Percentiles rank a stretch among this genome's conserved stretches.
Conservation (phyloP, 1,140 invertebrate genomes). For the Druon quercuslanigerum region DNA sequence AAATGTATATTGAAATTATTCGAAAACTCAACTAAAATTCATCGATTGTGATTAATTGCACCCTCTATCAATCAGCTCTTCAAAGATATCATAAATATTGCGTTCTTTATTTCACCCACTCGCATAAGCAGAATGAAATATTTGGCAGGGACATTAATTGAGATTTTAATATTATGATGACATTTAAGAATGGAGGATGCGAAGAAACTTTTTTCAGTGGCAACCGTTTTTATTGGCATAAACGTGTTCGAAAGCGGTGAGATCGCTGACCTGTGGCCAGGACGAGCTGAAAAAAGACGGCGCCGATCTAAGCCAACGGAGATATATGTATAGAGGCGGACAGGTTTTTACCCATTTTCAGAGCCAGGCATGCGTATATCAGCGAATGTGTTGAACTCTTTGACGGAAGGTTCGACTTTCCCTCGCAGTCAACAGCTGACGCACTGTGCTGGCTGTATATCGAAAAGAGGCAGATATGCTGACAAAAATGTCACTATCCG, state of each 20-base stretch:
- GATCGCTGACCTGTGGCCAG: conserved; percentile 11
- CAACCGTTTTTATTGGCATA: conserved; percentile 4
- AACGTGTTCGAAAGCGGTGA: conserved; percentile 11
- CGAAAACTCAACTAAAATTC: neutral
- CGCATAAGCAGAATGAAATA: no score
- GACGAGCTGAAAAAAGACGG: conserved; percentile 9
- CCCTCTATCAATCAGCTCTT: no score
- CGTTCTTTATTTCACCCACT: no score
- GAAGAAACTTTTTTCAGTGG: conserved; percentile 14
- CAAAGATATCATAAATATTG: no score
- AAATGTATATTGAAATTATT: conserved; percentile 5
- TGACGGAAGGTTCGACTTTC: conserved; percentile 50
- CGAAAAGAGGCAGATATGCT: conserved; percentile 44
- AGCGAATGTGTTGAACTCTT: neutral
- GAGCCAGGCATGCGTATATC: conserved; percentile 24
- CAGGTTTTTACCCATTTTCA: conserved; percentile 29
- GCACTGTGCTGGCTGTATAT: conserved; percentile 27
- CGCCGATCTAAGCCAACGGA: neutral
- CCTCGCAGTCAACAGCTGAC: conserved; percentile 50
- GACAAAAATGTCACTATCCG: conserved; percentile 48
- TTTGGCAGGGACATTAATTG: no score
- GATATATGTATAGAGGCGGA: conserved; percentile 5
- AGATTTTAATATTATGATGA: no score
- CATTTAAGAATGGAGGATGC: neutral
- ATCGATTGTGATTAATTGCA: neutral